Conservation (phyloP, 2,113 vertebrate genomes). For the Glaucomys volans region DNA sequence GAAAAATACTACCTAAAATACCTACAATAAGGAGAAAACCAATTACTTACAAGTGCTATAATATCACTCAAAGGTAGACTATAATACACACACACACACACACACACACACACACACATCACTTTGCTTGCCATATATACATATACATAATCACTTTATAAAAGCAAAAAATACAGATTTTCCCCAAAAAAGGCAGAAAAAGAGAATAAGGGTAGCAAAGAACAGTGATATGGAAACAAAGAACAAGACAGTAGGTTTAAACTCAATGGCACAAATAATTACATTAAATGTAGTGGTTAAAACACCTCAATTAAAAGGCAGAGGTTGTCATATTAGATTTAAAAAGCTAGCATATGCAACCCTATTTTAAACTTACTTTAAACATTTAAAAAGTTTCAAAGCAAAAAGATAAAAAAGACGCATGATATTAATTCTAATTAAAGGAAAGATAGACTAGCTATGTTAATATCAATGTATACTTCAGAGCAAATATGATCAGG, state of each 20-base stretch:
- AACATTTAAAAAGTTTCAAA: neutral
- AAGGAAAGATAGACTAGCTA: neutral
- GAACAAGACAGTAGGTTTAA: neutral
- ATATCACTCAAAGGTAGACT: neutral
- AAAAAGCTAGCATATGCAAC: neutral
- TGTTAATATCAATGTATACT: neutral
- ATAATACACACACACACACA: neutral
- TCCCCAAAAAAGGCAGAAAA: neutral
- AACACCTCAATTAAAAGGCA: neutral
- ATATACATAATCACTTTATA: neutral
- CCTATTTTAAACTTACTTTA: conserved; percentile 5
- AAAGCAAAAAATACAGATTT: neutral
- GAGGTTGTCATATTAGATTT: neutral
- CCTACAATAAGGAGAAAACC: neutral
- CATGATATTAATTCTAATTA: neutral
- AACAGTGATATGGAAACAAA: neutral
- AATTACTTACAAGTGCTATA: neutral
- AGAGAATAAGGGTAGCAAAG: neutral
- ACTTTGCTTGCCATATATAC: neutral
- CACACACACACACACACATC: too few species aligned
- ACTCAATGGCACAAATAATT: neutral
- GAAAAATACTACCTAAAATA: neutral
- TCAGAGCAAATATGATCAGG: neutral
- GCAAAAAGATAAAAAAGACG: neutral
- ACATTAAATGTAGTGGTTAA: neutral